Evolutionary conservation across 2,113 vertebrate species (phyloP).

Genomic region (Myotis davidii): DNA sequence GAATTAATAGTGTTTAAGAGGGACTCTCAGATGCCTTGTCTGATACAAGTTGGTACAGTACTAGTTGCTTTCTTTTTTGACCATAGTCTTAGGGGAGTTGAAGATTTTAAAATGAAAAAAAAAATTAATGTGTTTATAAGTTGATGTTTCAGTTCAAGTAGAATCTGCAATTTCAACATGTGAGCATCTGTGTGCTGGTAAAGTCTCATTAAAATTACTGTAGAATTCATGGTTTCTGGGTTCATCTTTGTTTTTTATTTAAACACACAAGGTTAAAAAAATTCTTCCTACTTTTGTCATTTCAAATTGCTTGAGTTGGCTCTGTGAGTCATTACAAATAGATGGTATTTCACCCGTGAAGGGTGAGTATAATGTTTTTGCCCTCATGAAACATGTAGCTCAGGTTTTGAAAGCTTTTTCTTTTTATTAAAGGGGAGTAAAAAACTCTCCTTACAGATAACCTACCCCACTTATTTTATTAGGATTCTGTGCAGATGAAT

Average conservation of each 20-base stretch:
- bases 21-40: neutral
- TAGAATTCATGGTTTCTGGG: neutral
- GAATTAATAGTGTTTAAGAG: neutral
- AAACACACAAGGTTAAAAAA: neutral
- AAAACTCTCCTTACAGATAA: neutral
- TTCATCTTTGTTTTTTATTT: slow-evolving; percentile 43
- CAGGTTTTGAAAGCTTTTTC: slow-evolving; percentile 42
- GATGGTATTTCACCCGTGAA: slow-evolving; percentile 52
- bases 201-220: slow-evolving; percentile 32
- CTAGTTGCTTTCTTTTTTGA: neutral
- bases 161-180: neutral
- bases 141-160: neutral
- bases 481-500: slow-evolving; percentile 34
- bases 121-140: neutral
- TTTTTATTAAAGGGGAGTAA: slow-evolving; percentile 47
- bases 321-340: slow-evolving; percentile 51
- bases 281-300: neutral
- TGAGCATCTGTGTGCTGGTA: accelerated
- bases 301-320: neutral
- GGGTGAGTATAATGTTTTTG: neutral
- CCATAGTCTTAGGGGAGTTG: neutral
- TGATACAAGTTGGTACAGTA: neutral
- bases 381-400: neutral
- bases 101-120: neutral
- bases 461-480: slow-evolving; percentile 41